Evolutionary conservation across 2,888 invertebrate genomes (phyloP).

Genomic region (Timema cristinae): DNA sequence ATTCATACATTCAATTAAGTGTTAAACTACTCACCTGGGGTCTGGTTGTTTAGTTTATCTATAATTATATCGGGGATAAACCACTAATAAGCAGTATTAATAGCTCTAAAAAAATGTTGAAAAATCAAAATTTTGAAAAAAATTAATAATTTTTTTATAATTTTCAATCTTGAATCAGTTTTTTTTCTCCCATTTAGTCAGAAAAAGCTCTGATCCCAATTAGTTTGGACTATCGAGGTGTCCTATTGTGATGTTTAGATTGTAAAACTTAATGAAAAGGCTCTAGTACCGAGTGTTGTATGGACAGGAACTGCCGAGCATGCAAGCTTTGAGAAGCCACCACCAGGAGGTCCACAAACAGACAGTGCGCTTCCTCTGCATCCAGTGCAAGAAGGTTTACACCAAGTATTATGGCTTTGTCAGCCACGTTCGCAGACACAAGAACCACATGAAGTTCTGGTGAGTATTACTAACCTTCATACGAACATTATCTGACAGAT

Average conservation of each 20-base stretch:
- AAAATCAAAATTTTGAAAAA: too few species aligned
- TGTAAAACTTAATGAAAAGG: background rate
- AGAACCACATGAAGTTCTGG: constrained; percentile 56
- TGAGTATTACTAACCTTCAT: constrained; percentile 39
- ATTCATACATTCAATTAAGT: too few species aligned
- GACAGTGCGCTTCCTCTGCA: constrained; percentile 59
- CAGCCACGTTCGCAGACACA: constrained; percentile 60
- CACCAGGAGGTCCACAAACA: constrained; percentile 59
- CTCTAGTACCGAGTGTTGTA: background rate
- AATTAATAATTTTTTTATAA: too few species aligned
- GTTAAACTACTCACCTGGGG: too few species aligned
- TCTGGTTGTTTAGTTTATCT: too few species aligned
- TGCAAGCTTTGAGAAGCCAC: constrained; percentile 55
- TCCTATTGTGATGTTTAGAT: background rate
- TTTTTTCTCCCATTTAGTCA: too few species aligned
- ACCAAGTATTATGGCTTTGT: constrained; percentile 60
- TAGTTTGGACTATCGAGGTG: background rate
- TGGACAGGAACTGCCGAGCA: constrained; percentile 40
- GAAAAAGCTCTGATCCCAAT: too few species aligned
- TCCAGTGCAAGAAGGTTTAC: constrained; percentile 61
- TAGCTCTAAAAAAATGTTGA: too few species aligned
- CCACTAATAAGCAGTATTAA: too few species aligned
- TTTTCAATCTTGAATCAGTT: too few species aligned
- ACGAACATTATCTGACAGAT: too few species aligned
- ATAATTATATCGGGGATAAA: too few species aligned